A percentile compares a stretch with the other conserved stretches of the same genome.
These are phyloP conservation scores for Oreamnos americanus DNA, from an alignment of 2,113 vertebrate genomes.

Conservation along the genomic window DNA sequence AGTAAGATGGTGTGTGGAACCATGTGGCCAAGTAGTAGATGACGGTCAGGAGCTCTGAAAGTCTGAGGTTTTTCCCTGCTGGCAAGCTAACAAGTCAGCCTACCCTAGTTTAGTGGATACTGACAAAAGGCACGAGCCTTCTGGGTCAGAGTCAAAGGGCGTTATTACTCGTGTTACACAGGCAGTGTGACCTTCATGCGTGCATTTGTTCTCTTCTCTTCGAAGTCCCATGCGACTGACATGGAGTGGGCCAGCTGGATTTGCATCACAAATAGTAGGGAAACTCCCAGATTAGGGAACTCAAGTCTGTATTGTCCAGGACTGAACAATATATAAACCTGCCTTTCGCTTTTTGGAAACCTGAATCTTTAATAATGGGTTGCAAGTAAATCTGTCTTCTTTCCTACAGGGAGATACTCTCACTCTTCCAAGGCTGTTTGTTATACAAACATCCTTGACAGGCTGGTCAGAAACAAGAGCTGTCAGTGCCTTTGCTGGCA, in stretches of 20 bases:
- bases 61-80: not conserved
- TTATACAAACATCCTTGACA: not conserved
- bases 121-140: not conserved
- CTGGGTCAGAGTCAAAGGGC: not conserved
- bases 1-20: not conserved
- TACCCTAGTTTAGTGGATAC: not conserved
- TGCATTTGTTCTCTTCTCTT: not conserved
- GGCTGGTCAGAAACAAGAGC: not conserved
- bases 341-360: not conserved
- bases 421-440: not conserved
- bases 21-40: not conserved
- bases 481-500: not conserved
- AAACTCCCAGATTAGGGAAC: not conserved
- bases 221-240: not conserved
- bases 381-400: not conserved
- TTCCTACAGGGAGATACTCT: not conserved
- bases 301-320: not conserved
- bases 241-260: not conserved
- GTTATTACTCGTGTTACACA: not conserved
- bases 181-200: not conserved
- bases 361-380: not conserved
- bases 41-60: not conserved
- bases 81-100: too few species aligned
- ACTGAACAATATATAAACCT: not conserved
- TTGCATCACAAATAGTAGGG: not conserved